These are phyloP conservation scores for Eumeta japonica DNA, from an alignment of 1,140 invertebrate species.

Conservation along the genomic window DNA sequence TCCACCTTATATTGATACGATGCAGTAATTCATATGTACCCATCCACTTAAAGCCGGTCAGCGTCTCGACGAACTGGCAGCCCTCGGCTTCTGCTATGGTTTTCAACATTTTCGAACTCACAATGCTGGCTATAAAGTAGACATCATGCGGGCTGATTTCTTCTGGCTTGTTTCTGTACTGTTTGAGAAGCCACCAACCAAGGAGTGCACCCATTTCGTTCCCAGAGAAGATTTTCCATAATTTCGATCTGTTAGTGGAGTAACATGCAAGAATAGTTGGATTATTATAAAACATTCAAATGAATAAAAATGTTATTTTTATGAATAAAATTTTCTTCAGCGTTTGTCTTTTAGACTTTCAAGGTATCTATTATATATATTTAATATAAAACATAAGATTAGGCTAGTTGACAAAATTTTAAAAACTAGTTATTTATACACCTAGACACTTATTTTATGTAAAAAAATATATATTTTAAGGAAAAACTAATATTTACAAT, in stretches of 20 bases:
- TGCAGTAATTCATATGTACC: constrained; percentile 64
- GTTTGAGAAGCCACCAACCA: constrained; percentile 87
- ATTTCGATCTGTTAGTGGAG: constrained; percentile 17
- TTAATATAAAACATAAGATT: too few species aligned
- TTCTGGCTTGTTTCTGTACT: constrained; percentile 48
- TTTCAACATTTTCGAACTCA: constrained; percentile 94
- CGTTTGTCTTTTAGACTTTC: too few species aligned
- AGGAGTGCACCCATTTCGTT: constrained; percentile 96
- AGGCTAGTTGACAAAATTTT: too few species aligned
- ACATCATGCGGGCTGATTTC: constrained; percentile 38
- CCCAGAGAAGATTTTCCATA: constrained; percentile 91
- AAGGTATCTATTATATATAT: too few species aligned
- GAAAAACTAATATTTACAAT: too few species aligned
- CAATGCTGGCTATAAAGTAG: constrained; percentile 90
- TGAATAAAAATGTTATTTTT: constrained; percentile 1
- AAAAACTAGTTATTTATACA: too few species aligned
- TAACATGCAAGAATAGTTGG: not conserved
- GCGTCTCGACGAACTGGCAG: constrained; percentile 86
- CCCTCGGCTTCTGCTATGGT: constrained; percentile 82
- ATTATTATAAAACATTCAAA: constrained; percentile 7
- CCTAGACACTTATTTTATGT: too few species aligned
- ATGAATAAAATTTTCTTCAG: too few species aligned
- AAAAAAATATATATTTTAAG: too few species aligned
- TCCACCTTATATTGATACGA: too few species aligned
- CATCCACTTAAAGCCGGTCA: constrained; percentile 99